These are phyloP conservation scores for Thecocarcelia acutangulata DNA, from an alignment of 2,888 invertebrate genomes.

Conservation along the genomic window DNA sequence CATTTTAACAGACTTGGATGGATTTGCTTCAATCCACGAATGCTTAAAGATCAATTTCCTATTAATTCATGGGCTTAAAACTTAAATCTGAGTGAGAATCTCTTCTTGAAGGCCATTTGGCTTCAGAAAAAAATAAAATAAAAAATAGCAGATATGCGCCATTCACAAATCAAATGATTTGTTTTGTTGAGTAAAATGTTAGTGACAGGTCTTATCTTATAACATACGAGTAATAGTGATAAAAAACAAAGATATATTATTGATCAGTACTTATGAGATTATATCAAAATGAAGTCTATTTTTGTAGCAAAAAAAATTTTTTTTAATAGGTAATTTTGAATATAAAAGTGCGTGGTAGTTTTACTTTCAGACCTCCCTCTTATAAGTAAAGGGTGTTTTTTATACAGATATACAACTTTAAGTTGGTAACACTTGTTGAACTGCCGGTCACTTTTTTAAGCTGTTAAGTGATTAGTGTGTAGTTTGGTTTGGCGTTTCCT, in stretches of 20 bases:
- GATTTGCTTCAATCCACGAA: conserved; percentile 62
- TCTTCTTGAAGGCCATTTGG: background rate
- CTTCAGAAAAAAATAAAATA: background rate
- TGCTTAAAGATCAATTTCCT: conserved; percentile 30
- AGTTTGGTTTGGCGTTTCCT: too few relatives aligned
- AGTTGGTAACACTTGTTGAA: too few relatives aligned
- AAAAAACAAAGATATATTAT: background rate
- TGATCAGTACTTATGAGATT: background rate
- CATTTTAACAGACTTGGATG: conserved; percentile 68
- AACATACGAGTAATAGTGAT: background rate
- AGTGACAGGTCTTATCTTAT: conserved; percentile 38
- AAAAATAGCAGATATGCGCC: conserved; percentile 18
- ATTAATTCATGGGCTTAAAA: conserved; percentile 7
- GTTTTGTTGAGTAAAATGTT: background rate
- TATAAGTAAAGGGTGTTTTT: too few relatives aligned
- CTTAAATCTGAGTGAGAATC: background rate
- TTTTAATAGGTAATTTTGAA: too few relatives aligned
- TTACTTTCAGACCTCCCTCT: too few relatives aligned
- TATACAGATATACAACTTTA: background rate
- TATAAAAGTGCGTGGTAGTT: too few relatives aligned
- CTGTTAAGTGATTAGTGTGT: too few relatives aligned
- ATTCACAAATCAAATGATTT: conserved; percentile 21
- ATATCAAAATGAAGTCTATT: background rate
- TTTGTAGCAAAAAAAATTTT: too few relatives aligned
- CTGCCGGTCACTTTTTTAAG: too few relatives aligned